Conservation (phyloP, 2,113 vertebrate species). For the Tautogolabrus adspersus region DNA sequence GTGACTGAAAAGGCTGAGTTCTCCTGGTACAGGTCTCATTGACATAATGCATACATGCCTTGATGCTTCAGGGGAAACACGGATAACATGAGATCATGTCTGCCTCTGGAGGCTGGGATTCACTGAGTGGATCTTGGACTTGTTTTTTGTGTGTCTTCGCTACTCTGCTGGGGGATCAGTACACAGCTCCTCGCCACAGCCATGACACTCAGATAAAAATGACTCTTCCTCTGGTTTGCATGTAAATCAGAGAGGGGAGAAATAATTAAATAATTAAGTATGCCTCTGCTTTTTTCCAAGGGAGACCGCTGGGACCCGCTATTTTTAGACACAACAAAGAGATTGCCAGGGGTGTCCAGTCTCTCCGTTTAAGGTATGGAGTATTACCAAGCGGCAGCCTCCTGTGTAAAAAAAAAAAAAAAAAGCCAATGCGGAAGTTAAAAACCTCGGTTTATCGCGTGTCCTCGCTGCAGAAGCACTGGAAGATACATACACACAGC, state of each 20-base stretch:
- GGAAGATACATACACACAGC: too few relatives aligned
- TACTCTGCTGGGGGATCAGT: constrained; percentile 71
- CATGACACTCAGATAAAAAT: constrained; percentile 62
- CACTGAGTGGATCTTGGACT: constrained; percentile 59
- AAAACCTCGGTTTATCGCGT: too few relatives aligned
- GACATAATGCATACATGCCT: constrained; percentile 69
- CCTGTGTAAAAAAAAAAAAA: too few relatives aligned
- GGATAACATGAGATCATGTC: constrained; percentile 81
- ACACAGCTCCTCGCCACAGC: constrained; percentile 52
- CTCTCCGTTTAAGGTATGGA: constrained; percentile 67
- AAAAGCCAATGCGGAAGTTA: too few relatives aligned
- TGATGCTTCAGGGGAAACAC: constrained; percentile 74
- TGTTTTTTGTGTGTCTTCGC: constrained; percentile 69
- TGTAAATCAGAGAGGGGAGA: constrained; percentile 68
- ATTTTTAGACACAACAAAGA: constrained; percentile 82
- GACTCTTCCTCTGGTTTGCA: constrained; percentile 67
- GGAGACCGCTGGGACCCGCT: constrained; percentile 65
- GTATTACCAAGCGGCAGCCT: background rate
- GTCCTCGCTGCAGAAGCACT: too few relatives aligned
- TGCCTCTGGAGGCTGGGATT: constrained; percentile 70
- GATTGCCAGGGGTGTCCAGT: constrained; percentile 78
- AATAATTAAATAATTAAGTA: constrained; percentile 76
- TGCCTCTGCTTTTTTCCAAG: constrained; percentile 50
- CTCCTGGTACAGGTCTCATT: constrained; percentile 58
- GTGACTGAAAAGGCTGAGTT: constrained; percentile 57